Conservation (phyloP, 2,113 vertebrate genomes). For the Amblyopsis rosae region DNA sequence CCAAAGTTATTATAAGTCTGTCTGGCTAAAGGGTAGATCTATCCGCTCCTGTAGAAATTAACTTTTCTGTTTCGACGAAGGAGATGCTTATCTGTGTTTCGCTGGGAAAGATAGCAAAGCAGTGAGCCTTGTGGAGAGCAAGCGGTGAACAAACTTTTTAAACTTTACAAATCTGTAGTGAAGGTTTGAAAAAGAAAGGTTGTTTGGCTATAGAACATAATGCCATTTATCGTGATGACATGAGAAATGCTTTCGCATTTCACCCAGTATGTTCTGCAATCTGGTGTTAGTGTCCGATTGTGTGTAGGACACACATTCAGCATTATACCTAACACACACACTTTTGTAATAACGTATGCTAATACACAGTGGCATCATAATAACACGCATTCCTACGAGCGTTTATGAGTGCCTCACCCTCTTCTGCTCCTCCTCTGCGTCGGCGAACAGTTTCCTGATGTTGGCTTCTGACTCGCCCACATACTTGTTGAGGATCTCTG, state of each 20-base stretch:
- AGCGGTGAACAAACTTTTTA: neutral
- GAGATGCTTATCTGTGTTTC: slow-evolving; percentile 30
- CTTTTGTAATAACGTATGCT: no score
- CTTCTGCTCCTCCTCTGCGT: slow-evolving; percentile 95
- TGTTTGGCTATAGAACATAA: neutral
- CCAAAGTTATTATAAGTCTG: slow-evolving; percentile 43
- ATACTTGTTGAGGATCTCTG: slow-evolving; percentile 97
- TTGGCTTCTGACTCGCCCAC: slow-evolving; percentile 97
- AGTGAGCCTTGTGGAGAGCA: neutral
- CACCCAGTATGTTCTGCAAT: no score
- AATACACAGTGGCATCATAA: no score
- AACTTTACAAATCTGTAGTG: neutral
- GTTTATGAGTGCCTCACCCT: slow-evolving; percentile 76
- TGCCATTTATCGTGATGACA: neutral
- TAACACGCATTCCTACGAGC: no score
- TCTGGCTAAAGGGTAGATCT: slow-evolving; percentile 69
- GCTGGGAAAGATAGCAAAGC: neutral
- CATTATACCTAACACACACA: no score
- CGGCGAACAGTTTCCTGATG: slow-evolving; percentile 95
- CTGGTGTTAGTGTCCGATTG: no score
- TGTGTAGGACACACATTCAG: no score
- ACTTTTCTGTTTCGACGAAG: slow-evolving; percentile 25
- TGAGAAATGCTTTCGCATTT: neutral
- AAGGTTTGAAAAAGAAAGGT: neutral
- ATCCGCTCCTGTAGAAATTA: slow-evolving; percentile 65